Conservation (phyloP, 2,888 invertebrate genomes). For the Dryadula phaetusa region DNA sequence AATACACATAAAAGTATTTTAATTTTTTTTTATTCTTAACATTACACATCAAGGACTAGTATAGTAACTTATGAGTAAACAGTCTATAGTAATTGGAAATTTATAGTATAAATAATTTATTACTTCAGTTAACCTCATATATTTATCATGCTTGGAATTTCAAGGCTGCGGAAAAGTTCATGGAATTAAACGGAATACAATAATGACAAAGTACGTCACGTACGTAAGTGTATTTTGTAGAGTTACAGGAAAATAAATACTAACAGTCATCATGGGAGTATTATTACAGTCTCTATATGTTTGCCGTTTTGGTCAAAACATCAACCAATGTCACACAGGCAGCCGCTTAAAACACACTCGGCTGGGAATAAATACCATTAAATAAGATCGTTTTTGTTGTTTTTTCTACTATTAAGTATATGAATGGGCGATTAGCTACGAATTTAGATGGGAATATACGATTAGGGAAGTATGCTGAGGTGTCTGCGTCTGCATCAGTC, state of each 20-base stretch:
- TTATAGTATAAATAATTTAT: constrained; percentile 1
- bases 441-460: constrained; percentile 85
- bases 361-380: constrained; percentile 84
- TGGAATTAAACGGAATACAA: not conserved
- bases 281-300: not conserved
- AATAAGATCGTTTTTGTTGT: constrained; percentile 86
- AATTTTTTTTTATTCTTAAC: too few species aligned
- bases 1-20: too few species aligned
- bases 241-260: not conserved
- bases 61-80: constrained; percentile 8
- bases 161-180: not conserved
- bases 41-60: not conserved
- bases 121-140: constrained; percentile 6
- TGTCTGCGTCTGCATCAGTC: constrained; percentile 87
- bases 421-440: constrained; percentile 87
- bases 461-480: constrained; percentile 77
- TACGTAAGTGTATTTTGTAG: not conserved
- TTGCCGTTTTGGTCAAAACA: not conserved
- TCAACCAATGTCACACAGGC: not conserved
- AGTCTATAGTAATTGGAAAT: constrained; percentile 2
- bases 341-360: constrained; percentile 61
- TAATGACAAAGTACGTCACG: not conserved
- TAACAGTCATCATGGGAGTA: constrained; percentile 5
- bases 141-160: not conserved
- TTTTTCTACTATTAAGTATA: constrained; percentile 88